Conservation (phyloP, 2,113 vertebrate species). For the Amblyornis subalaris region DNA sequence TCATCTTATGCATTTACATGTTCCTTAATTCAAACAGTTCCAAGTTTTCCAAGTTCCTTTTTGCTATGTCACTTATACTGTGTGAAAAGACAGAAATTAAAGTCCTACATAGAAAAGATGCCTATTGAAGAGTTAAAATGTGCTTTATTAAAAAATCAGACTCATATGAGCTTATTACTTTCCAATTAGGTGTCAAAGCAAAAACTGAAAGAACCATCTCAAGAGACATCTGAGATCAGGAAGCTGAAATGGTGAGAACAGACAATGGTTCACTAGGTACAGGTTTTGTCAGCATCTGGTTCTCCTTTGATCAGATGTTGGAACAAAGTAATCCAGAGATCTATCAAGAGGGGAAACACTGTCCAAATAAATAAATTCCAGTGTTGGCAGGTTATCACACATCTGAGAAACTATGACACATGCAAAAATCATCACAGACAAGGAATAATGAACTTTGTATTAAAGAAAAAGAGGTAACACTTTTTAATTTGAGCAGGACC, state of each 20-base stretch:
- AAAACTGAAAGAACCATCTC: neutral
- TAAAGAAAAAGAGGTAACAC: neutral
- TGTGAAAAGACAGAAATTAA: neutral
- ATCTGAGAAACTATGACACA: neutral
- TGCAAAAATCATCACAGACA: neutral
- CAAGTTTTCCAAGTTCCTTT: neutral
- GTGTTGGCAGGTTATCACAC: neutral
- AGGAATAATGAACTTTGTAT: neutral
- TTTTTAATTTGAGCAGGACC: neutral
- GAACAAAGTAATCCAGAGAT: neutral
- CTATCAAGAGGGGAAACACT: neutral
- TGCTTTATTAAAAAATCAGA: neutral
- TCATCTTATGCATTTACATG: neutral
- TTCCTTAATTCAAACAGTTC: neutral
- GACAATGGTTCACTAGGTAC: neutral
- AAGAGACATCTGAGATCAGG: neutral
- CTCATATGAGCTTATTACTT: neutral
- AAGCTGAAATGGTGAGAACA: neutral
- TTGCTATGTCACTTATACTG: neutral
- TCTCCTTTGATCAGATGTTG: neutral
- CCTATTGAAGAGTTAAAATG: neutral
- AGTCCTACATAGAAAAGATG: neutral
- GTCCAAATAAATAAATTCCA: neutral
- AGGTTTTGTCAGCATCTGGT: neutral
- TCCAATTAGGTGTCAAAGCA: neutral